phyloP scores from a whole-genome alignment of 2,888 invertebrate species.

The Chaetogeoica ovagalla region DNA sequence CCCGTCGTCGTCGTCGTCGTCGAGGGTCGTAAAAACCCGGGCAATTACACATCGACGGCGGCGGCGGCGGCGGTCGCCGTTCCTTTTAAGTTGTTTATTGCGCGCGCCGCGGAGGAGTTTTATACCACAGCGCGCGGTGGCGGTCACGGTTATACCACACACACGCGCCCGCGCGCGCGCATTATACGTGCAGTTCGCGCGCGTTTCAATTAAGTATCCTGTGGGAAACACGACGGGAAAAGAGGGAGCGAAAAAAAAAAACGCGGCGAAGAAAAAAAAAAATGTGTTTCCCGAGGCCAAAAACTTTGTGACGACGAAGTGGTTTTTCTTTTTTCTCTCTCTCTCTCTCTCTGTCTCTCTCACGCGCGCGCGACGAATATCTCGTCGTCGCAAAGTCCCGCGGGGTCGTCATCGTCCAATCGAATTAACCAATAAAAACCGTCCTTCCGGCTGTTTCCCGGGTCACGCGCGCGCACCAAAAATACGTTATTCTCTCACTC shows the following conservation, averaged over 20 bases:
- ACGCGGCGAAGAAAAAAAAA: not conserved
- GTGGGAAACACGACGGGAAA: not conserved
- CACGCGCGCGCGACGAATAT: not conserved
- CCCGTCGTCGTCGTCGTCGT: not conserved
- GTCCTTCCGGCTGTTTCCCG: constrained; percentile 45
- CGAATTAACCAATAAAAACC: constrained; percentile 51
- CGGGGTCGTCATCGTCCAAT: constrained; percentile 44
- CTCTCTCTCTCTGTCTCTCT: not conserved
- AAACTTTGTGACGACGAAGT: constrained; percentile 44
- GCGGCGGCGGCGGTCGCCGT: not conserved
- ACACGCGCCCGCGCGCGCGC: no score
- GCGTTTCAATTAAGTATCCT: constrained; percentile 50
- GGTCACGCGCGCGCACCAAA: constrained; percentile 20
- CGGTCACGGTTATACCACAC: no score
- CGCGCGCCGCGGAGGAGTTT: not conserved
- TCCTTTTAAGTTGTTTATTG: constrained; percentile 46
- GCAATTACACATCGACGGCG: constrained; percentile 34
- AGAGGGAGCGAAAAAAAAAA: not conserved
- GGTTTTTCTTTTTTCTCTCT: constrained; percentile 21
- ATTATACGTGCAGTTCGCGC: not conserved
- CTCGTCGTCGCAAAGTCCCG: constrained; percentile 25
- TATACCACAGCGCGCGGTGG: not conserved
- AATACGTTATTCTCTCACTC: no score
- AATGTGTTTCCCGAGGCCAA: constrained; percentile 47
- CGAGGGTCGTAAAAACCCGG: constrained; percentile 49